Base-by-base conservation (phyloP, 1,140 invertebrate genomes). In the Elymnias hypermnestra region DNA sequence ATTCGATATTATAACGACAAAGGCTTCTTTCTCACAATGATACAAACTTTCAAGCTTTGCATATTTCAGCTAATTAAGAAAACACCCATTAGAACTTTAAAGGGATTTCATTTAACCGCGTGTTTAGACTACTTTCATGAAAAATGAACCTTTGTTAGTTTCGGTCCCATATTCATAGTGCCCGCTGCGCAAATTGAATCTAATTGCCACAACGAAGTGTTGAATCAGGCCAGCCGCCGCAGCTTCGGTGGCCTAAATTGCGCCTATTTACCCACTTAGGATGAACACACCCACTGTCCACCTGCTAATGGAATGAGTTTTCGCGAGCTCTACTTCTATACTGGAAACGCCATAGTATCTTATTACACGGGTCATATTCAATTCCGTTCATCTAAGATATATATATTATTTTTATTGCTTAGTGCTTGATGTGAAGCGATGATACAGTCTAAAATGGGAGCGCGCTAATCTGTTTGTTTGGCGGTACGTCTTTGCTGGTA, bases 201-300 rank as follows among this genome's bases (percentile, higher is more conserved):
- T 84, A 84, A 84, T 84, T 84, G 81, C 81, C 69, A 52, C 72
- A 79, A 82, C 75, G 69, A 82, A 84, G 81, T 75, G 81, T 76
- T 84, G 81, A 84, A 84, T 84, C 77, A 82, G 81, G 57, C 72
- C 58, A 63, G 39, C 59, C 60, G 63, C 48, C 50, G 57, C 43
- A 58, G 53, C 54, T 53, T 58, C 60, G 56, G 43, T 71, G 81
- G 67, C 74, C 77, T 81, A 72, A 84, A 84, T 82, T 77, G 74
- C 49, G 49, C 66, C 71, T 73, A 83, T 82, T 82, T 82, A 77
- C 71, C 65, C 72, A 79, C 65, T 79, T 82, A 72, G 63, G 63
- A 72, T 55, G 60, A 68, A 57, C 63, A 78, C 67, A 70, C 71
- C 76, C 70, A 77, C 71, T 50, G 43, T 58, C 65, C 71, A 81